Base-by-base conservation (phyloP, 2,113 vertebrate genomes). In the Pterophyllum scalare region DNA sequence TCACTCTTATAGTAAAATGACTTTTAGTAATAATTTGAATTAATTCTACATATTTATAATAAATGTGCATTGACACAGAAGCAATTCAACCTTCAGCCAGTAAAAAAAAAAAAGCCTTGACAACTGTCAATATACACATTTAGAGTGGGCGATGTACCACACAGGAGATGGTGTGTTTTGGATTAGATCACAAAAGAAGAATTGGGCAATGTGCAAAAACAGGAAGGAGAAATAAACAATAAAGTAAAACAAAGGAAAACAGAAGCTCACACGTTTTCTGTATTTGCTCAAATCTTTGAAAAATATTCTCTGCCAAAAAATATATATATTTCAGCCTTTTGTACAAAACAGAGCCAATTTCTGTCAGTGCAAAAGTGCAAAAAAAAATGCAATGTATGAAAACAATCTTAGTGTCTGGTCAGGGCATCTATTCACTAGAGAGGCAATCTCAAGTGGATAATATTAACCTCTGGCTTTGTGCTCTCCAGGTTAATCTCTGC, bases 391-490 rank as follows among this genome's bases (percentile, higher is more conserved):
- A 79, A 56, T 0, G 22, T 35, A 24, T 65, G 77, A 64, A 79
- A 79, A 79, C 40, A 61, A 26, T 35, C 24, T 75, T 40, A 60
- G n/a, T 26, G 67, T 54, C 46, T 31, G 46, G 67, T 72, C 67
- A 80, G 49, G 56, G 14, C 70, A 40, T n/a, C 33, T 33, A 31
- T 17, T 54, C 26, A 75, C 35, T 70, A 52, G 67, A 54, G 46
- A 52, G 67, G 1, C 7, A 2, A 61, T 78, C 38, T 49, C 20
- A 54, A 24, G 35, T 14, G 75, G 61, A 72, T 70, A 52, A 79
- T 59, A 59, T 78, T 82, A 58, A 33, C 84, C 38, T 64, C n/a
- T 58, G 38, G 40, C 58, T 49, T 67, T 58, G 22, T 61, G 72
- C 58, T 80, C 54, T 76, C n/a, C 0, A 7, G 57, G 83, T 56